phyloP scores from a whole-genome alignment of 1,140 invertebrate genomes.

The Bombus superbus region DNA sequence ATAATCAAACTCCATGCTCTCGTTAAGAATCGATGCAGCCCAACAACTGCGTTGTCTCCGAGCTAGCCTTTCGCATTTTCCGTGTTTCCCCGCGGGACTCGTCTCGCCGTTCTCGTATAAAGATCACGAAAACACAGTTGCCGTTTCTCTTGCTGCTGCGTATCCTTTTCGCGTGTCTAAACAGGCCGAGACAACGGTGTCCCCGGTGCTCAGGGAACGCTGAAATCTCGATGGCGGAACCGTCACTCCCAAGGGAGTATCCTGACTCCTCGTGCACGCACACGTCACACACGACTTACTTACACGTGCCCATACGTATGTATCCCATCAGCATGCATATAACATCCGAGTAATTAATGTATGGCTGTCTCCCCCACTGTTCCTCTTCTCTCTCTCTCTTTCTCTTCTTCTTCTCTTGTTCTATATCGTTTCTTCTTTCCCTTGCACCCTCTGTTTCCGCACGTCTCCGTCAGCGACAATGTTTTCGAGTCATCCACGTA shows the following conservation, averaged over 20 bases:
- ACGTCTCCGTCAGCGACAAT: slow-evolving; percentile 16
- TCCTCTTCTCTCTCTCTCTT: background rate
- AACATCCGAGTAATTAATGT: slow-evolving; percentile 71
- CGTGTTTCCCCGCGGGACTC: background rate
- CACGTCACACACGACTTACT: slow-evolving; percentile 47
- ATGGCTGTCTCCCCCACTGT: slow-evolving; percentile 12
- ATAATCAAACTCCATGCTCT: background rate
- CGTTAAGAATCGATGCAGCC: background rate
- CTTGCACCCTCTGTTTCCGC: background rate
- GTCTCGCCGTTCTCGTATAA: slow-evolving; percentile 4
- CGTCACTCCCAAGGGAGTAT: slow-evolving; percentile 42
- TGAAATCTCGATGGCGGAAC: slow-evolving; percentile 49
- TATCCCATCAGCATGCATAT: slow-evolving; percentile 69
- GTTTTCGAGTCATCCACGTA: slow-evolving; percentile 25
- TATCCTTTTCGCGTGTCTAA: slow-evolving; percentile 30
- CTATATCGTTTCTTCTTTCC: too few relatives aligned
- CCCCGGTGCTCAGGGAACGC: background rate
- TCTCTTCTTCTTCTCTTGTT: background rate
- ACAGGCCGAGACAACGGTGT: slow-evolving; percentile 24
- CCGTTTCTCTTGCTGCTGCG: background rate
- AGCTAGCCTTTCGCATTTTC: background rate
- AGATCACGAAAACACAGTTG: background rate
- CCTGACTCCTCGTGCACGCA: background rate
- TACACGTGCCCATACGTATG: slow-evolving; percentile 67
- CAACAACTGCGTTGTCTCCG: background rate